These are phyloP conservation scores for Cyclopterus lumpus DNA, from an alignment of 2,797 vertebrate genomes.

Conservation along the genomic window DNA sequence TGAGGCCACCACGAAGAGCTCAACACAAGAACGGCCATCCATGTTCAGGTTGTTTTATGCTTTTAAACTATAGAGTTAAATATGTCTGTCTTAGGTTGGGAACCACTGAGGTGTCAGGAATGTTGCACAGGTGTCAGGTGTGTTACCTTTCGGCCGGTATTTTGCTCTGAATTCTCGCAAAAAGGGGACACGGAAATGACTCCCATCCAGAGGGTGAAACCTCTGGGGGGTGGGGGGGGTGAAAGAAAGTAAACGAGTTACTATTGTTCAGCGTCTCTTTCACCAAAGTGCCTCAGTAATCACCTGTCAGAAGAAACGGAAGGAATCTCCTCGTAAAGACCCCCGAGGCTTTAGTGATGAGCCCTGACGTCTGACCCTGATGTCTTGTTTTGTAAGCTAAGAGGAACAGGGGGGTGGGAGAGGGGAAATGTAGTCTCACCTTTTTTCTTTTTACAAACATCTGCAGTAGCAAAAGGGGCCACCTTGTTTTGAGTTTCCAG, in stretches of 20 bases:
- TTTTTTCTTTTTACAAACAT: constrained; percentile 41
- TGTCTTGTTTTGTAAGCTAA: constrained; percentile 74
- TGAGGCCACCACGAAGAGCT: not conserved
- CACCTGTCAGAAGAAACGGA: constrained; percentile 75
- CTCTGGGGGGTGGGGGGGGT: not conserved
- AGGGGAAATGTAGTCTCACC: constrained; percentile 28
- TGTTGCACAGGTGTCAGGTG: constrained; percentile 77
- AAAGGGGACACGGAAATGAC: constrained; percentile 23
- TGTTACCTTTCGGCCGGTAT: constrained; percentile 45
- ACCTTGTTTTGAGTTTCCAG: constrained; percentile 79
- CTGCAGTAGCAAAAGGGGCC: constrained; percentile 56
- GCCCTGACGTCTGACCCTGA: constrained; percentile 60
- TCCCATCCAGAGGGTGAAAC: constrained; percentile 39
- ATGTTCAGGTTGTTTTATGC: not conserved
- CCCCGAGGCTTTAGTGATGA: constrained; percentile 57
- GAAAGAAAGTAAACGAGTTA: constrained; percentile 41
- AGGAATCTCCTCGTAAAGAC: constrained; percentile 65
- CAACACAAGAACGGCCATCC: not conserved
- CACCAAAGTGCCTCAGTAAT: constrained; percentile 55
- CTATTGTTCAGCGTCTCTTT: constrained; percentile 55
- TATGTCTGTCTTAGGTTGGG: not conserved
- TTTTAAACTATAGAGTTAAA: not conserved
- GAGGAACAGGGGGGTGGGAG: not conserved
- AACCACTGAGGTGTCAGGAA: constrained; percentile 34
- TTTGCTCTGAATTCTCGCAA: constrained; percentile 50